phyloP scores from a whole-genome alignment of 2,797 vertebrate genomes.

The Sebastes oblongus region DNA sequence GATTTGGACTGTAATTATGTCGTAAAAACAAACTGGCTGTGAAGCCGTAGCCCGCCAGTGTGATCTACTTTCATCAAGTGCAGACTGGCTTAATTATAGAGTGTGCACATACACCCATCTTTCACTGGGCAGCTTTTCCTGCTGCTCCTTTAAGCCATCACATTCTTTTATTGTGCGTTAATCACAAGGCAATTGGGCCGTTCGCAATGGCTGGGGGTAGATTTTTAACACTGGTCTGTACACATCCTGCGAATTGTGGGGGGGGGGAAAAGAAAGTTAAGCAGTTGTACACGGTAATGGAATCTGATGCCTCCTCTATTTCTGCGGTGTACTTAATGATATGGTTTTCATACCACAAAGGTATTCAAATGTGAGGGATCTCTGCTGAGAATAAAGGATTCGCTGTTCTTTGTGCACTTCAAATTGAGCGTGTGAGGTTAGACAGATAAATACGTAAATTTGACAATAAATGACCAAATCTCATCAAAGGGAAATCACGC shows the following conservation, averaged over 20 bases:
- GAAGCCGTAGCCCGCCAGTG: slow-evolving; percentile 82
- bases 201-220: slow-evolving; percentile 64
- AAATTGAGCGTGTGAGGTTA: slow-evolving; percentile 52
- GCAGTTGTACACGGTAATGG: slow-evolving; percentile 57
- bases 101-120: slow-evolving; percentile 74
- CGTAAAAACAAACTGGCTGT: slow-evolving; percentile 85
- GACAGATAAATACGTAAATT: slow-evolving; percentile 48
- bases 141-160: slow-evolving; percentile 75
- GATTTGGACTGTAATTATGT: slow-evolving; percentile 86
- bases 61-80: slow-evolving; percentile 86
- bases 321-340: slow-evolving; percentile 65
- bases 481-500: slow-evolving; percentile 51
- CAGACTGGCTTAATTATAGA: slow-evolving; percentile 86
- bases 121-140: slow-evolving; percentile 80
- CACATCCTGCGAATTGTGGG: slow-evolving; percentile 62
- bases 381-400: slow-evolving; percentile 54
- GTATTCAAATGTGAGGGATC: slow-evolving; percentile 51
- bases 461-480: slow-evolving; percentile 59
- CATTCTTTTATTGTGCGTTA: slow-evolving; percentile 81
- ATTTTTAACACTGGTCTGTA: slow-evolving; percentile 71
- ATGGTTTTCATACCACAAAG: slow-evolving; percentile 64
- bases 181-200: slow-evolving; percentile 82
- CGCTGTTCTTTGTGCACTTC: slow-evolving; percentile 51
- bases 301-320: slow-evolving; percentile 58
- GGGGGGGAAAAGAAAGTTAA: slow-evolving; percentile 37